Evolutionary conservation across 2,113 vertebrate species (phyloP).

Genomic region (Saguinus imperator): DNA sequence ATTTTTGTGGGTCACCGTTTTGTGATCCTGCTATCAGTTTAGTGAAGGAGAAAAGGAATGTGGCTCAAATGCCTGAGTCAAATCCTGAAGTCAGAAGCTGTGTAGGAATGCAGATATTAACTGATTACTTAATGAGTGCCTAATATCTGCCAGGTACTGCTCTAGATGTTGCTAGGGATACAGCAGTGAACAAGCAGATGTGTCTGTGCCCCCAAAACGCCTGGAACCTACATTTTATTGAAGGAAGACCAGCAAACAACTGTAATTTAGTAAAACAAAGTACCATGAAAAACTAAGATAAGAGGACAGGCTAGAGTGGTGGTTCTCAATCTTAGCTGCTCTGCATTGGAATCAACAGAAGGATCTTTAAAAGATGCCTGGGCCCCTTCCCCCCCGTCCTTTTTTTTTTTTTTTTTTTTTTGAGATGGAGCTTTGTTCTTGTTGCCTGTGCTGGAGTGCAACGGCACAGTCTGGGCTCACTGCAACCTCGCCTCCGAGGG

Average conservation of each 20-base stretch:
- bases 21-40: neutral
- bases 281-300: neutral
- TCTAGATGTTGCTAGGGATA: neutral
- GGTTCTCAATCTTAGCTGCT: neutral
- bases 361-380: neutral
- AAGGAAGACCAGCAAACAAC: neutral
- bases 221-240: neutral
- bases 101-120: neutral
- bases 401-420: too few relatives aligned
- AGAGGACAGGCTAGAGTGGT: neutral
- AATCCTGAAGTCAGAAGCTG: neutral
- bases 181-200: neutral
- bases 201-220: neutral
- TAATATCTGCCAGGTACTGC: neutral
- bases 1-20: slow-evolving; percentile 23
- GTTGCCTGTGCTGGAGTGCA: too few relatives aligned
- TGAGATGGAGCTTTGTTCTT: too few relatives aligned
- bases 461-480: too few relatives aligned
- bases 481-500: too few relatives aligned
- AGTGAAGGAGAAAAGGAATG: neutral
- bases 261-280: neutral
- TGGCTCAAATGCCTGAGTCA: neutral
- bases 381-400: too few relatives aligned
- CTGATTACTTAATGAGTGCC: neutral
- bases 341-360: neutral